phyloP scores from a whole-genome alignment of 2,113 vertebrate genomes.

The Prinia subflava region DNA sequence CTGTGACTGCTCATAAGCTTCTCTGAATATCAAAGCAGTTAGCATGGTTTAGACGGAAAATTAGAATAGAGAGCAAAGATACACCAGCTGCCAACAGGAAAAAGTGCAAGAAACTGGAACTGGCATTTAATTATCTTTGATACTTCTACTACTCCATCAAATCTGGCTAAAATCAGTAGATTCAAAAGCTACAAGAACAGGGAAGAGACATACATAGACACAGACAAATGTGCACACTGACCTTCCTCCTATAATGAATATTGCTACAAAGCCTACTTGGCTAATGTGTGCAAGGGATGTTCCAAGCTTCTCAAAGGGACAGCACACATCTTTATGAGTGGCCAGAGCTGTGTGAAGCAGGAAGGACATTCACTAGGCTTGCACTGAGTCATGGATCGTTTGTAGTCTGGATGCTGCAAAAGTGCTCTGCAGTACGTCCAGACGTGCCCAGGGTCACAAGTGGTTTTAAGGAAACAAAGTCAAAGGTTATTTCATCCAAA shows the following conservation, averaged over 20 bases:
- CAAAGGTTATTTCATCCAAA: background rate
- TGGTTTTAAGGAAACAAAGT: background rate
- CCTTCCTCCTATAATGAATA: accelerated
- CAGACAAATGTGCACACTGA: background rate
- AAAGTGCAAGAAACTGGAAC: slow-evolving; percentile 2
- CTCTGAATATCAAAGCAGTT: background rate
- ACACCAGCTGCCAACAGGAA: background rate
- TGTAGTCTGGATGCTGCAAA: background rate
- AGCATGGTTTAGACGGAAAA: background rate
- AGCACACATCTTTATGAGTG: background rate
- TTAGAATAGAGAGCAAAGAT: background rate
- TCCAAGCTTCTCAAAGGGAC: background rate
- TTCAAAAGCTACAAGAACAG: background rate
- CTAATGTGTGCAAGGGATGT: background rate
- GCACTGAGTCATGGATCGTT: background rate
- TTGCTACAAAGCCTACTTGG: background rate
- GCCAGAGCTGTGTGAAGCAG: background rate
- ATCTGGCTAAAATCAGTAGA: background rate
- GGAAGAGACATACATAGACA: background rate
- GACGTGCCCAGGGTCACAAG: background rate
- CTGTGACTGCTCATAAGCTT: background rate
- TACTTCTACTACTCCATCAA: background rate
- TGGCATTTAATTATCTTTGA: slow-evolving; percentile 38
- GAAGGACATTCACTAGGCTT: background rate
- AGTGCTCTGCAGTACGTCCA: background rate